A percentile compares a stretch with the other conserved stretches of the same genome.
phyloP scores from a whole-genome alignment of 2,797 vertebrate species.

The Sebastes hubbsi region DNA sequence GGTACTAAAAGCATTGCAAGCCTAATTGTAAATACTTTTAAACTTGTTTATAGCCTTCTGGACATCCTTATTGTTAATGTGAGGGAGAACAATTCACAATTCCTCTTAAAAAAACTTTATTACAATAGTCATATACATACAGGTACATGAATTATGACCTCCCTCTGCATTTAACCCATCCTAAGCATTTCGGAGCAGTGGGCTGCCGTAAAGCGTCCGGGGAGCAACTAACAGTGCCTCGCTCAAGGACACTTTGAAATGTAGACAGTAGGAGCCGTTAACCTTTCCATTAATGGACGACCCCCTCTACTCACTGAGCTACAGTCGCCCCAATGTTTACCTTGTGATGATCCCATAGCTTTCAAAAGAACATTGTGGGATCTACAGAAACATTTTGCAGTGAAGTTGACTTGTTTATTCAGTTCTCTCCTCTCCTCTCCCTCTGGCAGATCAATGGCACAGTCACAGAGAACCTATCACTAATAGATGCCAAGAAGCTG shows the following conservation, averaged over 20 bases:
- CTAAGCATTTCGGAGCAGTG: no score
- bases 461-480: conserved; percentile 98
- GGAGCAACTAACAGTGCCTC: no score
- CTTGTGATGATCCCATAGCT: neutral
- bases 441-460: conserved; percentile 94
- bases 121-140: no score
- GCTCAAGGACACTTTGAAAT: no score
- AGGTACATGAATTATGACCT: no score
- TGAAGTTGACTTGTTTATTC: neutral
- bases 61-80: neutral
- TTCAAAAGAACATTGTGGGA: neutral
- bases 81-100: neutral
- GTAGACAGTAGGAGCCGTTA: no score
- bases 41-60: neutral
- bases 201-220: no score
- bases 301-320: no score
- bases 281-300: no score
- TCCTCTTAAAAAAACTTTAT: neutral
- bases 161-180: no score
- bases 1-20: neutral
- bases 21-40: neutral
- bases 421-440: conserved; percentile 9
- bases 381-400: neutral
- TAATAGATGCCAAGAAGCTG: conserved; percentile 97
- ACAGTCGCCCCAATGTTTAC: neutral